Percentiles rank a stretch among this genome's conserved stretches.
Conservation (phyloP, 92 coral and sea anemone genomes). For the Parazoanthus swiftii region DNA sequence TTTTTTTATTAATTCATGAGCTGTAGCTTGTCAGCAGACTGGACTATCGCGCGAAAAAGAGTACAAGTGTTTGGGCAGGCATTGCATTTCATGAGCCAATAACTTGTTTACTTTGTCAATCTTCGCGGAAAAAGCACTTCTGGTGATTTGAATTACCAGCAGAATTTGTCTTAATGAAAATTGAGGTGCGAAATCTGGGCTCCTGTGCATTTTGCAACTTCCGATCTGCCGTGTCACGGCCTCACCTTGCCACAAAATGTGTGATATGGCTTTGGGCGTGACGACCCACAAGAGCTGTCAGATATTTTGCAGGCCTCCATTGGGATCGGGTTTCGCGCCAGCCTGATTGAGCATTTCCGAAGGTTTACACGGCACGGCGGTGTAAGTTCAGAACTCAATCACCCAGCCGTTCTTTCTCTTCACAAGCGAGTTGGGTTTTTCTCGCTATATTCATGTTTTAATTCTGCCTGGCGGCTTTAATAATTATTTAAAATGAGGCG, state of each 20-base stretch:
- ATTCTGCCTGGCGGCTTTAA: constrained; percentile 18
- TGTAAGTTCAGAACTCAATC: constrained; percentile 10
- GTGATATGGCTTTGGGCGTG: constrained; percentile 42
- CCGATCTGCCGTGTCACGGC: constrained; percentile 28
- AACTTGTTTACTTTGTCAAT: constrained; percentile 19
- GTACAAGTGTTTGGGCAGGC: not conserved
- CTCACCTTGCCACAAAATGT: constrained; percentile 33
- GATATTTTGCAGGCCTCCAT: constrained; percentile 37
- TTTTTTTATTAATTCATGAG: not conserved
- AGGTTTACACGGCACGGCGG: constrained; percentile 26
- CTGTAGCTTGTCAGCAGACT: constrained; percentile 8
- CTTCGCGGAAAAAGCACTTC: constrained; percentile 17
- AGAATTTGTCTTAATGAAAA: not conserved
- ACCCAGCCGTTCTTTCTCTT: constrained; percentile 26
- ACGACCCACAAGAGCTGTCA: constrained; percentile 32
- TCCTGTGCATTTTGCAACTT: constrained; percentile 22
- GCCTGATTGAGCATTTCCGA: constrained; percentile 36
- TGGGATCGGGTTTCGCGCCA: constrained; percentile 33
- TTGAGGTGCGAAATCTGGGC: constrained; percentile 23
- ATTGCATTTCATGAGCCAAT: not conserved
- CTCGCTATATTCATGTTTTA: constrained; percentile 25
- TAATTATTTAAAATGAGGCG: constrained; percentile 70
- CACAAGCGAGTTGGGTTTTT: constrained; percentile 26
- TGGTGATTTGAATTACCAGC: constrained; percentile 15
- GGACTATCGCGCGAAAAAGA: not conserved